Evolutionary conservation across 1,140 invertebrate species (phyloP), one percentile per base, ranked within the genome.

Genomic region (Pristionchus pacificus): DNA sequence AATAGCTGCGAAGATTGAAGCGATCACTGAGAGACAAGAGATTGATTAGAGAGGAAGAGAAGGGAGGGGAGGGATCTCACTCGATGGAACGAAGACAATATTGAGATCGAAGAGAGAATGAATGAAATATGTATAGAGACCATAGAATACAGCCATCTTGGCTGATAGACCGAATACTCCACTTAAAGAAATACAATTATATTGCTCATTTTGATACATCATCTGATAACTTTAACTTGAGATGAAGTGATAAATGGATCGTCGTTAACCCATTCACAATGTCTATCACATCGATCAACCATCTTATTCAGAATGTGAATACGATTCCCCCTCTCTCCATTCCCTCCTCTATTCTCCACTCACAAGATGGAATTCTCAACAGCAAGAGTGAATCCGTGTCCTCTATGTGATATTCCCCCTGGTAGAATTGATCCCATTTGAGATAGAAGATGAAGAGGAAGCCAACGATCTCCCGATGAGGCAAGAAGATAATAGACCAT

Each of bases 61-160:
- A 24, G 2, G 28, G 29, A 72, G 55, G 24, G 70, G 78, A 70
- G 83, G 33, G 55, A 57, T 82, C 83, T 85, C 85, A 91, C 90
- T 90, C 81, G 93, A 91, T 1, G 95, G 95, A 72, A 98, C 88
- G 84, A 96, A 97, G 25, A 97, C 91, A 73, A 98, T 91, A 83
- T 94, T 92, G 0, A 95, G 91, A 76, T 91, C 91, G 84, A 98
- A 98, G 1, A 98, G 84, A 75, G 93, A 94, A 82, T 98, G 95
- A 61, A 95, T 91, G 32, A 98, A 89, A 93, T 95, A 98, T 0
- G 95, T 98, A 89, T 95, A 98, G 68, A 98, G 86, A 0, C 94
- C 95, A 84, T 98, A 97, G 86, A 98, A 98, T 0, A 91, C 88
- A 2, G 93, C 91, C 88, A 98, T 93, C 87, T 98, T 98, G 72